Conservation (phyloP, 1,140 invertebrate genomes). For the Micrasema minimum region DNA sequence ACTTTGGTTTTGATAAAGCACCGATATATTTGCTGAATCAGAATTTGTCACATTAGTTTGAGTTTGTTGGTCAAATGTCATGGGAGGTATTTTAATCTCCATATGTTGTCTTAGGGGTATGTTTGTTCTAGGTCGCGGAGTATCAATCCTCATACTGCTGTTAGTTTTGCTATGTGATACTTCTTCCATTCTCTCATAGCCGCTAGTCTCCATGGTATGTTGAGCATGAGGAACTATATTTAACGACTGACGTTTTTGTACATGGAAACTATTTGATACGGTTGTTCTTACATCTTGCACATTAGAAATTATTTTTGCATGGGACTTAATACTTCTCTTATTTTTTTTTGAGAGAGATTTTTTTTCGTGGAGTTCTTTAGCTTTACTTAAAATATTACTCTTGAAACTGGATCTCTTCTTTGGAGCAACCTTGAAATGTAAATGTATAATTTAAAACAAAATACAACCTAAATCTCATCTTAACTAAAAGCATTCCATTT, state of each 20-base stretch:
- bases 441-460: too few relatives aligned
- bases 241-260: background rate
- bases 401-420: constrained; percentile 19
- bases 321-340: background rate
- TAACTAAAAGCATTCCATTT: too few relatives aligned
- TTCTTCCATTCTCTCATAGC: constrained; percentile 7
- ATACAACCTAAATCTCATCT: too few relatives aligned
- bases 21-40: constrained; percentile 21
- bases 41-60: constrained; percentile 36
- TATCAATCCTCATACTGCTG: background rate
- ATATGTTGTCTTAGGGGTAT: background rate
- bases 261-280: background rate
- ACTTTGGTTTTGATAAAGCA: constrained; percentile 40
- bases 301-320: background rate
- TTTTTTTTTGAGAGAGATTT: constrained; percentile 4
- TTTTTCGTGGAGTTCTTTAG: constrained; percentile 15
- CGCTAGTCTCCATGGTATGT: background rate
- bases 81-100: constrained; percentile 31
- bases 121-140: background rate
- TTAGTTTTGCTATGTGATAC: constrained; percentile 5
- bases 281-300: constrained; percentile 12
- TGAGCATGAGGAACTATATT: background rate
- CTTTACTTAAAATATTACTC: background rate
- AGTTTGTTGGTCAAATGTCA: constrained; percentile 52
- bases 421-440: background rate